Evolutionary conservation across 64 coral and sea anemone genomes (phyloP).

Genomic region (Actinia equina): DNA sequence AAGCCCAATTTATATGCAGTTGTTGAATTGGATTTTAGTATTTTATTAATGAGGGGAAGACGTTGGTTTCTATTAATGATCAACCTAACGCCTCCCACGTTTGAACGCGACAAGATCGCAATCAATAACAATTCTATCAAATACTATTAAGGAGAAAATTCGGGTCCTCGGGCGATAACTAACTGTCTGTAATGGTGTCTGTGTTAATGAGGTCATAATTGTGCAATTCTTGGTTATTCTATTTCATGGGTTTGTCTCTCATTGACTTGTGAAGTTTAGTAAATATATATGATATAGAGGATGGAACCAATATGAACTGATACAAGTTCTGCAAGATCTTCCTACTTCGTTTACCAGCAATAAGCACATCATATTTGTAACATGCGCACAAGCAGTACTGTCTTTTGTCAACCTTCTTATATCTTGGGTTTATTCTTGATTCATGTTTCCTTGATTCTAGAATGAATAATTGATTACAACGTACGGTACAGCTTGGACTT

Average conservation of each 20-base stretch:
- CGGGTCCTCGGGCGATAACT: background rate
- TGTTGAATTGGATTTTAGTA: background rate
- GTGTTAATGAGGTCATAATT: background rate
- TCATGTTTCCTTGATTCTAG: too few relatives aligned
- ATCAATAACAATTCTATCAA: slow-evolving; percentile 2
- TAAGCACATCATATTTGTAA: too few relatives aligned
- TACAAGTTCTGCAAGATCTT: too few relatives aligned
- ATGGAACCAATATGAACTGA: too few relatives aligned
- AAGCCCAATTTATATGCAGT: background rate
- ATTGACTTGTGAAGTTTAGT: background rate
- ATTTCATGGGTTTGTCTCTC: background rate
- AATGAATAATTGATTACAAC: too few relatives aligned
- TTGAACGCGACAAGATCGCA: background rate
- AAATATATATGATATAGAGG: background rate
- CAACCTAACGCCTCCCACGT: background rate
- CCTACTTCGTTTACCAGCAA: too few relatives aligned
- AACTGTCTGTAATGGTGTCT: background rate
- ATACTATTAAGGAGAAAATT: too few relatives aligned
- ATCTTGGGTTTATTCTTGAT: too few relatives aligned
- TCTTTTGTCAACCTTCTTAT: too few relatives aligned
- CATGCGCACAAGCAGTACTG: too few relatives aligned
- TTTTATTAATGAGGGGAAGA: background rate
- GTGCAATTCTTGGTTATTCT: background rate
- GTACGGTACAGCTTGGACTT: too few relatives aligned
- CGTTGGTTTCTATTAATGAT: background rate